phyloP scores from a whole-genome alignment of 2,888 invertebrate genomes.

The Punctoribates punctum region DNA sequence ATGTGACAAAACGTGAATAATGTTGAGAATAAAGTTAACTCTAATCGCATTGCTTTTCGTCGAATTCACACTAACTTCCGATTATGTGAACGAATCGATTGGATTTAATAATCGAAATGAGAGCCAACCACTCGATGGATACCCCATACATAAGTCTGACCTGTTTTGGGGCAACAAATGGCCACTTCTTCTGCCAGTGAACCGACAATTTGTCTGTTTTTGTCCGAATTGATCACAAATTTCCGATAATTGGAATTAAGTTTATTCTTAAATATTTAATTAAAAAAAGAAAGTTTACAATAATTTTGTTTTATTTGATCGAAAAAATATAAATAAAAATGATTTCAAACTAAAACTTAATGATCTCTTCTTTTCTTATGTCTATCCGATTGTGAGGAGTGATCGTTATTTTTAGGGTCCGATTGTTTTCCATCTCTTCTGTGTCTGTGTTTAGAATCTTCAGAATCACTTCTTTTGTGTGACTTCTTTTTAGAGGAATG shows the following conservation, averaged over 20 bases:
- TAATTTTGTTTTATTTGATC: too few species aligned
- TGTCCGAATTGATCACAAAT: not conserved
- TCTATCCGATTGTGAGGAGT: not conserved
- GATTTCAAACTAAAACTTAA: not conserved
- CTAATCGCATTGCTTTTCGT: not conserved
- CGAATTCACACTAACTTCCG: not conserved
- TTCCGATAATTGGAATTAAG: not conserved
- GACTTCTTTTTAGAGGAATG: constrained; percentile 14
- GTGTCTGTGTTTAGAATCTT: not conserved
- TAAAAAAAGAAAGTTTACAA: too few species aligned
- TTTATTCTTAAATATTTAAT: not conserved
- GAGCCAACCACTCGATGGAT: not conserved
- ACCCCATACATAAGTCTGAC: not conserved
- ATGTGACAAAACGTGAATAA: too few species aligned
- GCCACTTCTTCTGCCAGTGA: not conserved
- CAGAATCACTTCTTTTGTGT: constrained; percentile 5
- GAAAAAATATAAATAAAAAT: not conserved
- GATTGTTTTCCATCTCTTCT: not conserved
- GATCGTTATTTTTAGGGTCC: not conserved
- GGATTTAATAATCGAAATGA: not conserved
- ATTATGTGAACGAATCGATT: not conserved
- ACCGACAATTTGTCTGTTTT: not conserved
- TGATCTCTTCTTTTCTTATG: not conserved
- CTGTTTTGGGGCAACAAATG: constrained; percentile 5
- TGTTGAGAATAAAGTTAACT: too few species aligned